phyloP scores from a whole-genome alignment of 2,113 vertebrate species.

The Syrrhaptes paradoxus region DNA sequence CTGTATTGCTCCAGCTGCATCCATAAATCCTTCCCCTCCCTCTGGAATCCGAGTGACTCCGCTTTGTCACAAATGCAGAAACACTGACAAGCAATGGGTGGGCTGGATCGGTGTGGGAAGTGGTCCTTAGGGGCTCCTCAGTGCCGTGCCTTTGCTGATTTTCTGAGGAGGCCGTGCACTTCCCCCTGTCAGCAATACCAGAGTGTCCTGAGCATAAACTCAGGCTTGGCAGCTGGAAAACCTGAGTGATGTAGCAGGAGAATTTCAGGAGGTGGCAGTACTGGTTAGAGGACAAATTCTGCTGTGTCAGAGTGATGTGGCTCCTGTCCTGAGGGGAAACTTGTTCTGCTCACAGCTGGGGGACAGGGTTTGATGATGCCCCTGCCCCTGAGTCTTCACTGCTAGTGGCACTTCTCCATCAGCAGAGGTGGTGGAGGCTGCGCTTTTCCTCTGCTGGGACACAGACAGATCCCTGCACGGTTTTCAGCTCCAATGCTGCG shows the following conservation, averaged over 20 bases:
- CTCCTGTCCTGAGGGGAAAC: rapidly evolving
- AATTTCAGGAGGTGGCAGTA: neutral
- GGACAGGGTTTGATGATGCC: rapidly evolving
- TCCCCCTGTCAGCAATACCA: rapidly evolving
- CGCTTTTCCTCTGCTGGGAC: neutral
- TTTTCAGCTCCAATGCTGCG: rapidly evolving
- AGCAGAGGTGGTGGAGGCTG: rapidly evolving
- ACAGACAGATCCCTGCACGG: rapidly evolving
- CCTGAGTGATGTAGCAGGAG: rapidly evolving
- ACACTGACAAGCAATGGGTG: neutral
- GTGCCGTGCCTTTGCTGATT: rapidly evolving
- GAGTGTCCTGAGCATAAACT: rapidly evolving
- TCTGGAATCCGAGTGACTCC: no score
- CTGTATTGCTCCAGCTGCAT: no score
- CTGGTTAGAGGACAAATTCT: neutral
- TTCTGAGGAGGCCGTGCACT: rapidly evolving
- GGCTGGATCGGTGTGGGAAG: neutral
- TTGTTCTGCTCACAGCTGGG: neutral
- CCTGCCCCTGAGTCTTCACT: rapidly evolving
- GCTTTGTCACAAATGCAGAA: rapidly evolving
- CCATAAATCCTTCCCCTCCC: rapidly evolving
- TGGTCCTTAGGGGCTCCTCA: rapidly evolving
- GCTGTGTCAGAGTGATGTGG: neutral
- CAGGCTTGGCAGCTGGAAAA: rapidly evolving
- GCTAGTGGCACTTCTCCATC: rapidly evolving